Evolutionary conservation across 1,140 invertebrate genomes (phyloP).

Genomic region (Telenomus remus): DNA sequence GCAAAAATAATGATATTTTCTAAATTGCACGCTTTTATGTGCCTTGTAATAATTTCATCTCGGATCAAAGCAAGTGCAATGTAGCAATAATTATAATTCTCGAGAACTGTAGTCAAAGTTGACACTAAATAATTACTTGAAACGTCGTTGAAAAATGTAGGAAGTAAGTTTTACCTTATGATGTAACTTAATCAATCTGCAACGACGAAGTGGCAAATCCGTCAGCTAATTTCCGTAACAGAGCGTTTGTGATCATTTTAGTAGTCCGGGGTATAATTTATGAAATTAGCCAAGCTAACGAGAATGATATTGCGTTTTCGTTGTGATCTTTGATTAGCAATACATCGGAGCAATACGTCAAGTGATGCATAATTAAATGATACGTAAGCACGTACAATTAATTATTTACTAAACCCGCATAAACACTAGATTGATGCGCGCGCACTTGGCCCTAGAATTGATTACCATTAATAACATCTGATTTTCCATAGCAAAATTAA

Average conservation of each 20-base stretch:
- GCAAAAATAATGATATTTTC: constrained; percentile 9
- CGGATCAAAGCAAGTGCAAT: background rate
- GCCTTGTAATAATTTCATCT: no score
- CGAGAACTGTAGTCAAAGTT: background rate
- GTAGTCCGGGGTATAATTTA: constrained; percentile 14
- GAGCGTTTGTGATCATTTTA: constrained; percentile 7
- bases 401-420: constrained; percentile 14
- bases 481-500: no score
- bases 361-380: constrained; percentile 15
- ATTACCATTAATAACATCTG: no score
- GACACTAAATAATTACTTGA: no score
- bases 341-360: background rate
- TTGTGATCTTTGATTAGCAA: constrained; percentile 21
- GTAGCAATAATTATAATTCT: background rate
- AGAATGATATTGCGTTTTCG: constrained; percentile 13
- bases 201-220: background rate
- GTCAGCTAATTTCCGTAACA: constrained; percentile 8
- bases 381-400: constrained; percentile 16
- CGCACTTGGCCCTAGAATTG: no score
- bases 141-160: background rate
- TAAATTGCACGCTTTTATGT: background rate
- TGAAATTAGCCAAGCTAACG: constrained; percentile 19
- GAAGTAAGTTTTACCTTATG: background rate
- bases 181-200: background rate
- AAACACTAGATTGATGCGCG: background rate